Base-by-base conservation (phyloP, 2,888 invertebrate genomes). In the Athetis lepigone region DNA sequence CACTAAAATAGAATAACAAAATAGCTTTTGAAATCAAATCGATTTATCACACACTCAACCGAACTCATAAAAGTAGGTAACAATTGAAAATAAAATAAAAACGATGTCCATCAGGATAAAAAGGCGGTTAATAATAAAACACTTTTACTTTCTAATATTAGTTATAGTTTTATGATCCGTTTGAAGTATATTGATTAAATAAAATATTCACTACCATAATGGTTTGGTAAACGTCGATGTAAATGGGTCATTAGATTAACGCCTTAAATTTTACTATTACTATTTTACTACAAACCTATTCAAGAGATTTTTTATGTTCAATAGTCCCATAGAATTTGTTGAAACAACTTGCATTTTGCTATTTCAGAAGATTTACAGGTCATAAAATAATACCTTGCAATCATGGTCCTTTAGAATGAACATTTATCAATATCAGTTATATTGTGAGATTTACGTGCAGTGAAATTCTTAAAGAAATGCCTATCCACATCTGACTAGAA, bases 181-280 rank as follows among this genome's bases (percentile, higher is more conserved):
- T 55, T 65, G 54, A 60, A 46, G 56, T 62, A 57, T 83, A 88
- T 89, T 80, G 85, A 87, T 85, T 81, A 47, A 63, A 81, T 88
- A 64, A 88, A 89, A 80, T 83, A 88, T 88, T 87, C 76, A 86
- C 66, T n/a, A n/a, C n/a, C n/a, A 51, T 64, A 62, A 78, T 77
- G 68, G 81, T 85, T 83, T 71, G 62, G 75, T 70, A 65, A 75
- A 64, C 75, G 73, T 71, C 69, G 60, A 65, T 72, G 71, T 64
- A 64, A 61, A 64, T 71, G 62, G 42, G 61, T 59, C 70, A 72
- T 71, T 57, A 58, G 68, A 42, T 33, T 45, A 29, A 58, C 51
- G 62, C 54, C 42, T 75, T 63, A 72, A 39, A 59, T 70, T 66
- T 46, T 21, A 25, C 50, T 19, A 7, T n/a, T 65, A 51, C 29